Evolutionary conservation across 2,888 invertebrate genomes (phyloP).

Genomic region (Cryptophagus acutangulus): DNA sequence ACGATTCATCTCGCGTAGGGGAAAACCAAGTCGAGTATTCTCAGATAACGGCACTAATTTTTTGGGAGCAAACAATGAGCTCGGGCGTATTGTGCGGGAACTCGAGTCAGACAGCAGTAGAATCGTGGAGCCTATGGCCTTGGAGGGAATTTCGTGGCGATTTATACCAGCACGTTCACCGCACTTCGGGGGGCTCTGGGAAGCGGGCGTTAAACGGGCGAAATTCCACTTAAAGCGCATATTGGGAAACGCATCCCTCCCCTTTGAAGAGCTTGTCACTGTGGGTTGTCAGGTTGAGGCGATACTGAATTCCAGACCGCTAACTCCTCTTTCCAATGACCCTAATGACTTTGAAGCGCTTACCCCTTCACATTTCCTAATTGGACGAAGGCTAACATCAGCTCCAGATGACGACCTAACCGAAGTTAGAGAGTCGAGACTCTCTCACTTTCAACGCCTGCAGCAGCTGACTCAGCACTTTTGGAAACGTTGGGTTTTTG

Average conservation of each 20-base stretch:
- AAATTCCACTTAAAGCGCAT: constrained; percentile 31
- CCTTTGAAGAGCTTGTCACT: too few species aligned
- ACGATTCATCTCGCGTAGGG: constrained; percentile 15
- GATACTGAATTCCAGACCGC: constrained; percentile 33
- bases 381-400: constrained; percentile 24
- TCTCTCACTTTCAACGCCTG: constrained; percentile 24
- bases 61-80: constrained; percentile 8
- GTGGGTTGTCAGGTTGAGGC: too few species aligned
- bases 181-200: constrained; percentile 35
- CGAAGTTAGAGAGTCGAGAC: constrained; percentile 15
- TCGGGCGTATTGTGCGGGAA: constrained; percentile 8
- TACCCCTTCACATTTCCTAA: constrained; percentile 30
- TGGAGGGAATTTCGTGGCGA: constrained; percentile 26
- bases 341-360: constrained; percentile 24
- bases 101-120: constrained; percentile 4
- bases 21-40: constrained; percentile 7
- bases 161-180: constrained; percentile 33
- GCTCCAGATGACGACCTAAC: constrained; percentile 17
- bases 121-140: constrained; percentile 6
- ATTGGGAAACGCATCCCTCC: constrained; percentile 23
- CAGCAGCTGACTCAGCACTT: constrained; percentile 27
- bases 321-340: constrained; percentile 26
- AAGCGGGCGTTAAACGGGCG: constrained; percentile 30
- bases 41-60: constrained; percentile 17
- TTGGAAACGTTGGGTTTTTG: constrained; percentile 24